Evolutionary conservation across 2,888 invertebrate genomes (phyloP).

Genomic region (Baccha elongata): DNA sequence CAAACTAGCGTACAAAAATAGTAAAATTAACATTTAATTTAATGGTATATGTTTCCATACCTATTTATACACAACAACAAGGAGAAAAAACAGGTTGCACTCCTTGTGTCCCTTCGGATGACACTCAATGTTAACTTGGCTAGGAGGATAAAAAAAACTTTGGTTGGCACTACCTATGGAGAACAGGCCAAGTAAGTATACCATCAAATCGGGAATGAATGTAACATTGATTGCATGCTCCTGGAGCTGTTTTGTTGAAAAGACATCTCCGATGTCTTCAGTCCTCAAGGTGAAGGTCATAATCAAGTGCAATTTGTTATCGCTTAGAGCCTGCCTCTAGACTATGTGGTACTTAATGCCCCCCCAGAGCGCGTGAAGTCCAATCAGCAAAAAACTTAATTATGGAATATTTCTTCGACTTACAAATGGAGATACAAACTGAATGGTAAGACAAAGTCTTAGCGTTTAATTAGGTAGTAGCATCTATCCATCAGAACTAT

Average conservation of each 20-base stretch:
- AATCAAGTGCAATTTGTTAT: constrained; percentile 68
- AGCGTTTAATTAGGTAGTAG: constrained; percentile 45
- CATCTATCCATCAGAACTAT: constrained; percentile 52
- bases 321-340: constrained; percentile 2
- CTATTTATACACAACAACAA: constrained; percentile 11
- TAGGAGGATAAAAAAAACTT: constrained; percentile 9
- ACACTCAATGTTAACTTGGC: constrained; percentile 25
- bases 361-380: constrained; percentile 18
- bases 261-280: constrained; percentile 16
- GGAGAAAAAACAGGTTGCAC: constrained; percentile 52
- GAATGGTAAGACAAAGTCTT: constrained; percentile 13
- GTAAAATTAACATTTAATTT: constrained; percentile 56
- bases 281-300: constrained; percentile 65
- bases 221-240: constrained; percentile 54
- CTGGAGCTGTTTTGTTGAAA: constrained; percentile 25
- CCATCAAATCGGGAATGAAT: constrained; percentile 56
- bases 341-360: not conserved
- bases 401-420: constrained; percentile 43
- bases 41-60: constrained; percentile 41
- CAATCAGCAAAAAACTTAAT: constrained; percentile 48
- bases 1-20: not conserved
- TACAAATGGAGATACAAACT: constrained; percentile 42
- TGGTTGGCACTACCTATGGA: constrained; percentile 34
- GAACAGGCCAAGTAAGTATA: constrained; percentile 1
- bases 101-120: constrained; percentile 23